phyloP scores from a whole-genome alignment of 2,888 invertebrate species.

The Itoplectis maculator region DNA sequence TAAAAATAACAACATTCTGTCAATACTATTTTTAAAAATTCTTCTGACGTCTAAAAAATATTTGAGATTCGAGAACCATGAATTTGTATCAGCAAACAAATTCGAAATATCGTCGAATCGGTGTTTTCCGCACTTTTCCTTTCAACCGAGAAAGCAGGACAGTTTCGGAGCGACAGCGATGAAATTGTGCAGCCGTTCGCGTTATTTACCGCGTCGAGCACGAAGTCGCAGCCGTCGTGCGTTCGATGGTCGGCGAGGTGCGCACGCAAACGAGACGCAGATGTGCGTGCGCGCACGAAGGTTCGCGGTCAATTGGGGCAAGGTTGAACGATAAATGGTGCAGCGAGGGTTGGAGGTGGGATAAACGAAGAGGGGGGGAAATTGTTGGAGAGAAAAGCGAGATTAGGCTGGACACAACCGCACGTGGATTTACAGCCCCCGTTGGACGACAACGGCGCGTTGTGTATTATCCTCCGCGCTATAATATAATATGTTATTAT shows the following conservation, averaged over 20 bases:
- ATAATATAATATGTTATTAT: constrained; percentile 69
- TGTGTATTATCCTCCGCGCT: constrained; percentile 45
- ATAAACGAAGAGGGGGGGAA: constrained; percentile 61
- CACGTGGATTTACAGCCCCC: constrained; percentile 70
- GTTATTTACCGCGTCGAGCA: background rate
- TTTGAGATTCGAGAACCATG: no score
- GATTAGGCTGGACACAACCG: constrained; percentile 68
- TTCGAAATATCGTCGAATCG: no score
- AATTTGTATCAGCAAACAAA: no score
- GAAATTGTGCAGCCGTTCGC: background rate
- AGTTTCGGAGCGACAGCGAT: background rate
- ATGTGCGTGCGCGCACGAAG: constrained; percentile 30
- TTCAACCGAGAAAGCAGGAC: background rate
- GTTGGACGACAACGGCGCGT: constrained; percentile 57
- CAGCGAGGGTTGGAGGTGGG: no score
- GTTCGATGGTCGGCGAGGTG: background rate
- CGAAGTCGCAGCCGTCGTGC: background rate
- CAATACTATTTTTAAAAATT: no score
- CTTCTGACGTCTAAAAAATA: no score
- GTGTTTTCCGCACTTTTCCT: background rate
- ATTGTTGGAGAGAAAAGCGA: constrained; percentile 61
- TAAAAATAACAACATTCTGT: no score
- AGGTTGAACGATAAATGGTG: constrained; percentile 42
- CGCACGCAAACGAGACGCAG: constrained; percentile 29
- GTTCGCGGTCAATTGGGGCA: constrained; percentile 44